Base-by-base conservation (phyloP, 37 sponge, comb jelly and placozoan genomes). In the Petrosia ficiformis region DNA sequence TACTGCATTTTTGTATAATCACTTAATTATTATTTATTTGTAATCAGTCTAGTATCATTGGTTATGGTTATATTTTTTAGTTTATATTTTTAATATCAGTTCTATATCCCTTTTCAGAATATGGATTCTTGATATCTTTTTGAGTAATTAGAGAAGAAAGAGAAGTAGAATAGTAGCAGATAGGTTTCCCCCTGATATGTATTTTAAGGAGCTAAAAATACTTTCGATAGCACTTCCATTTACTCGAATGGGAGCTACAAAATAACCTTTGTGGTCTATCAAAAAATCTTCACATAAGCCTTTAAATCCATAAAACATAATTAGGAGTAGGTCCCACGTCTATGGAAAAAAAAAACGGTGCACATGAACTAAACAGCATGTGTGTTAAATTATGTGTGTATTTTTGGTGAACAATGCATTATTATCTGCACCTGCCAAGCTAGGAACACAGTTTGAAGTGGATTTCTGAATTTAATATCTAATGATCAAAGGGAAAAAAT, bases 171-270 rank as follows among this genome's bases (percentile, higher is more conserved):
- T 74, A 74, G 75, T 74, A 3, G 75, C 57, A 34, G 75, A 11
- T 21, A 74, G 63, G 75, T 74, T 74, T 16, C 75, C 75, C 4
- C 75, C 75, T 59, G 75, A 3, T 16, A 74, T 74, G 29, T 74
- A 74, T 54, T 74, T 59, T 4, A 74, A 63, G 38, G 61, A 58
- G 29, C 75, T 74, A 30, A 74, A 72, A 29, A 74, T 42, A 11
- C 58, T 42, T 34, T 75, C 65, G 3, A 75, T 37, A 14, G 64
- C 61, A 38, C 64, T 59, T 11, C 76, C 64, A 2, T 59, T 60
- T 1, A 75, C 25, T 39, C 76, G 64, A 38, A 75, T 26, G n/a
- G 64, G 61, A 37, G 76, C 3, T 22, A 59, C 39, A 57, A 75
- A 59, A 36, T 60, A 2, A 56, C 52, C 52, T 48, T n/a, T 52